Percentiles rank a stretch among this genome's conserved stretches.
Conservation (phyloP, 2,113 vertebrate genomes). For the Hippocampus comes region DNA sequence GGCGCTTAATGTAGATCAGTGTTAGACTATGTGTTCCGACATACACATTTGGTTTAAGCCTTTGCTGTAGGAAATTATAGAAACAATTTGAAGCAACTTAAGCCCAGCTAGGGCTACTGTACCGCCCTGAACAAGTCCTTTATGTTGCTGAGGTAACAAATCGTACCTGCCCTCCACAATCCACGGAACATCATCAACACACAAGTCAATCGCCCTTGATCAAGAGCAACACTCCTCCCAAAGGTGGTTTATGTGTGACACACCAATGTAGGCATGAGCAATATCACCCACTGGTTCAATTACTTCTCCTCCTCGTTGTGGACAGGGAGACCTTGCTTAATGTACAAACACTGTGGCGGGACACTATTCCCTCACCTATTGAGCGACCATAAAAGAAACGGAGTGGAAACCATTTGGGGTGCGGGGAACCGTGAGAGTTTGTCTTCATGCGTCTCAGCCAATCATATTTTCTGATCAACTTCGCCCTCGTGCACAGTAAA, state of each 20-base stretch:
- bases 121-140: not conserved
- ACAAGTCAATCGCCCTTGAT: conserved; percentile 59
- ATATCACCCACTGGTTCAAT: conserved; percentile 54
- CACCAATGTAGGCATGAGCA: conserved; percentile 45
- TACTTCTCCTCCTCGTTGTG: conserved; percentile 44
- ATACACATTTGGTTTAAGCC: too few species aligned
- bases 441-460: conserved; percentile 66
- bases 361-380: conserved; percentile 58
- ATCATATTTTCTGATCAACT: conserved; percentile 69
- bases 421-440: conserved; percentile 58
- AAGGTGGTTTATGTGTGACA: conserved; percentile 72
- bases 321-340: conserved; percentile 47
- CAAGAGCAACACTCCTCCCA: conserved; percentile 36
- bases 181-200: conserved; percentile 48
- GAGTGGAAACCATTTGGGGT: conserved; percentile 64
- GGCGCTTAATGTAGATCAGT: too few species aligned
- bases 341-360: conserved; percentile 65
- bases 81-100: not conserved
- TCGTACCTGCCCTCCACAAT: not conserved
- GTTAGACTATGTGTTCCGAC: too few species aligned
- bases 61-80: not conserved
- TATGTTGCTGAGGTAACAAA: conserved; percentile 50
- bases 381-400: conserved; percentile 61
- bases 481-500: conserved; percentile 30
- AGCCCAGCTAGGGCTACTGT: not conserved